Percentiles rank a stretch among this genome's conserved stretches.
These are phyloP conservation scores for Scaeva pyrastri DNA, from an alignment of 2,888 invertebrate genomes.

Conservation along the genomic window DNA sequence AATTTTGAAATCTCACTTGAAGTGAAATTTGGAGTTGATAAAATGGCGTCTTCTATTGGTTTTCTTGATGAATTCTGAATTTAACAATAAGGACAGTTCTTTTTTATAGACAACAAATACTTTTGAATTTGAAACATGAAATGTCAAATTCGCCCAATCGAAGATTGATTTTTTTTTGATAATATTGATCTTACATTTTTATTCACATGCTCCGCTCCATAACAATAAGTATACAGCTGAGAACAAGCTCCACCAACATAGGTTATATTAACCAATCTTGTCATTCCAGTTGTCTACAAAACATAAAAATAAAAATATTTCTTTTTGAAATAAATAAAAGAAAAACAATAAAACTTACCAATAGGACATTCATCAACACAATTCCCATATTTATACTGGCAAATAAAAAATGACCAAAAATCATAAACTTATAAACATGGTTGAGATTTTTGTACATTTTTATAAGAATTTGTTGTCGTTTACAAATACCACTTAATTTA, in stretches of 20 bases:
- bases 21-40: too few relatives aligned
- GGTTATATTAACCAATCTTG: not conserved
- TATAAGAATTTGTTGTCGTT: conserved; percentile 10
- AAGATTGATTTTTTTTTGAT: too few relatives aligned
- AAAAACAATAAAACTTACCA: conserved; percentile 1
- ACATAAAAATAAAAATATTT: not conserved
- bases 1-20: too few relatives aligned
- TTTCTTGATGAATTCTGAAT: too few relatives aligned
- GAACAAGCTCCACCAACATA: conserved; percentile 6
- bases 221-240: conserved; percentile 19
- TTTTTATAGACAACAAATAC: too few relatives aligned
- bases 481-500: conserved; percentile 2
- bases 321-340: not conserved
- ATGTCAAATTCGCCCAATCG: too few relatives aligned
- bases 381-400: conserved; percentile 25
- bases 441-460: conserved; percentile 16
- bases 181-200: not conserved
- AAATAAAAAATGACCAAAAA: conserved; percentile 31
- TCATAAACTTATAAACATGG: conserved; percentile 23
- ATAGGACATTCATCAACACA: conserved; percentile 27
- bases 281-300: conserved; percentile 7
- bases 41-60: too few relatives aligned
- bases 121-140: too few relatives aligned
- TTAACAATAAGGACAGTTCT: too few relatives aligned
- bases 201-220: conserved; percentile 13